Evolutionary conservation across 2,888 invertebrate species (phyloP), one percentile per base, ranked within the genome.

Genomic region (Koerneria pararmatus): DNA sequence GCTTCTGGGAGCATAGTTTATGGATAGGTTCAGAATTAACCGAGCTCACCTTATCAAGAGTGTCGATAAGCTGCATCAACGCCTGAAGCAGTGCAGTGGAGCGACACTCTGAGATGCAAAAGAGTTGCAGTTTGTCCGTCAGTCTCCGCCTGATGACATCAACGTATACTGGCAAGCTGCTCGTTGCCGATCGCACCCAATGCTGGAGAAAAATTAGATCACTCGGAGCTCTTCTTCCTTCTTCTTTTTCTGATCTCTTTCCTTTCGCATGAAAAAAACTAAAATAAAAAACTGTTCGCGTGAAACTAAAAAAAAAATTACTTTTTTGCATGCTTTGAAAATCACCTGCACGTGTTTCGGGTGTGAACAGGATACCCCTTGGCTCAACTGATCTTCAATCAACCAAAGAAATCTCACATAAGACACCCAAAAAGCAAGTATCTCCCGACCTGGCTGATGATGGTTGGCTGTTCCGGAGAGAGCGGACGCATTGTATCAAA

Each of bases 361-460:
- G n/a, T n/a, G n/a, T n/a, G n/a, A n/a, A n/a, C n/a, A n/a, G n/a
- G n/a, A n/a, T n/a, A n/a, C n/a, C n/a, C n/a, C n/a, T n/a, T n/a
- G n/a, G n/a, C n/a, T n/a, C n/a, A n/a, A n/a, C n/a, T n/a, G n/a
- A n/a, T n/a, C n/a, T n/a, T n/a, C n/a, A n/a, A n/a, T n/a, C n/a
- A n/a, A n/a, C n/a, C n/a, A n/a, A n/a, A n/a, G n/a, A n/a, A n/a
- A n/a, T n/a, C n/a, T n/a, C n/a, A n/a, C n/a, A n/a, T n/a, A n/a
- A n/a, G n/a, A n/a, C n/a, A n/a, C n/a, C n/a, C n/a, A n/a, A n/a
- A n/a, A n/a, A n/a, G n/a, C n/a, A n/a, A n/a, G n/a, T n/a, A n/a
- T n/a, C n/a, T n/a, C n/a, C n/a, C 11, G 15, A 63, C 63, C 63
- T 63, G 63, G 11, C 54, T 41, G 1, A 63, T 63, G 31, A 54